Base-by-base conservation (phyloP, 2,888 invertebrate species). In the Caenorhabditis sinica region DNA sequence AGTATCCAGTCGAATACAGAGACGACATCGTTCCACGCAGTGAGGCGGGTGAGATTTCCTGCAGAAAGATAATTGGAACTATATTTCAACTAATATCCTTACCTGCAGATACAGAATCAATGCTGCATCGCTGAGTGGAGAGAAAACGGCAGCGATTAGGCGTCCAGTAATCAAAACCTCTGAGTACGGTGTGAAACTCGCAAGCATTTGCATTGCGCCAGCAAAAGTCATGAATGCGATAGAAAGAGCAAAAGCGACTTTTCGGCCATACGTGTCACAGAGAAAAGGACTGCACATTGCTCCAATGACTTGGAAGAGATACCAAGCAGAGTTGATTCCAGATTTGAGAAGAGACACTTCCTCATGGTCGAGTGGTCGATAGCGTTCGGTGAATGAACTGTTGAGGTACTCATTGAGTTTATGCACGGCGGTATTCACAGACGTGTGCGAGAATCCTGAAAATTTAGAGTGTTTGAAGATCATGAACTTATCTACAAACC, bases 81-180 rank as follows among this genome's bases (percentile, higher is more conserved):
- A n/a, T n/a, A n/a, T n/a, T n/a, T n/a, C n/a, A n/a, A n/a, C n/a
- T n/a, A n/a, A n/a, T n/a, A n/a, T n/a, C n/a, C n/a, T 28, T 23
- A 90, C 90, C 86, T 90, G 91, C 8, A 91, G 87, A 73, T 91
- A 91, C 6, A 91, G 82, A 63, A 91, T 90, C 23, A 90, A 80
- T 0, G 89, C 91, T 4, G 91, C 91, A 81, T 91, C 91, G 63
- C 89, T 89, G 72, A 91, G 86, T 6, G 91, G 91, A 13, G 91
- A 91, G 82, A 92, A 91, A 56, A 90, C 86, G 36, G 91, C 89
- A 11, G 91, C 90, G 49, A 91, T 76, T 6, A 92, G 68, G 30
- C 91, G 83, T 20, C 91, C 91, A 28, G 84, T 43, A 56, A 92
- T 86, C 49, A 92, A 71, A 63, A 88, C 76, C 72, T 91, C 91